Base-by-base conservation (phyloP, 2,113 vertebrate species). In the Scophthalmus maximus region DNA sequence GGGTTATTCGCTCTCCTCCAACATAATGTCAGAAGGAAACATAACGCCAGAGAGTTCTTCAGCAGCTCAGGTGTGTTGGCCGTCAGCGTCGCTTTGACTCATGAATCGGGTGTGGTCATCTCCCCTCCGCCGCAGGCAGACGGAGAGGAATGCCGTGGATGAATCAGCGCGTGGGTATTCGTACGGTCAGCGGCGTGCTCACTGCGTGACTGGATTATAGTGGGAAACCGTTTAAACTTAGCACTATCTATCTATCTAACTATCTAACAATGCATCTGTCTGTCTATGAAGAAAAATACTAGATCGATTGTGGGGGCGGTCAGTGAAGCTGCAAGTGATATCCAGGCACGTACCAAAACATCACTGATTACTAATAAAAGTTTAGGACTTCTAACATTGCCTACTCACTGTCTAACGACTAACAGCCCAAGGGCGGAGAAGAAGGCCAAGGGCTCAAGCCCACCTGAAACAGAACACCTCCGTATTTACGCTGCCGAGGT, bases 401-500 rank as follows among this genome's bases (percentile, higher is more conserved):
- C n/a, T n/a, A n/a, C n/a, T n/a, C n/a, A n/a, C n/a, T n/a, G n/a
- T n/a, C n/a, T n/a, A n/a, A n/a, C n/a, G n/a, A n/a, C n/a, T n/a
- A n/a, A 32, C 42, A 44, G 42, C 15, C 66, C 49, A 65, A 81
- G 76, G 53, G 40, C 50, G 58, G 36, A 70, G 20, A 10, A 50
- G 58, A 52, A 38, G 56, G 25, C 25, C 23, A 30, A 49, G 29
- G 22, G 57, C 51, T 65, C n/a, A 72, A 59, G 58, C 23, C 40
- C 42, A 68, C 52, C 36, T 73, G 20, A 57, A 65, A 79, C 55
- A 23, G 36, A 83, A 76, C 12, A 73, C 26, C 23, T 47, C 55
- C 14, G 18, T 81, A 55, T 90, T 89, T 82, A 81, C 65, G 46
- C 53, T 51, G 29, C 18, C 61, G 2, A 58, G 6, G 23, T 59